Evolutionary conservation across 2,797 vertebrate species (phyloP), one percentile per base, ranked within the genome.

Genomic region (Melanotaenia nigrans): DNA sequence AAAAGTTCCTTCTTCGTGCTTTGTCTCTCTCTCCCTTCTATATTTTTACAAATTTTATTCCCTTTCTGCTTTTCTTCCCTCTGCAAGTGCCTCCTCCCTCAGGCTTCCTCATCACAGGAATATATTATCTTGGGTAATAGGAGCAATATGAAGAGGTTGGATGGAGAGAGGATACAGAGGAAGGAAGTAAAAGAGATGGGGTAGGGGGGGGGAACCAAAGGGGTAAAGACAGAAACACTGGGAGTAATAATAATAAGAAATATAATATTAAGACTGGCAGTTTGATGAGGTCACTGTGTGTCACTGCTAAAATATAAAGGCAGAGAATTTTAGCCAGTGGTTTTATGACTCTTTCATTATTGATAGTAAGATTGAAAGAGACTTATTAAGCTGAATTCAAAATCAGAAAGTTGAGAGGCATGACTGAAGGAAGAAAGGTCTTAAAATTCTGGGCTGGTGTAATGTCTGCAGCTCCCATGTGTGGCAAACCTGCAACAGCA

Each of bases 311-410:
- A 91, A 90, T 90, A 91, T 85, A 90, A 91, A 92, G 88, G 79
- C 87, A 77, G 68, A 81, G 85, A 83, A 88, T 89, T 89, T 88
- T 90, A 85, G 88, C 83, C 77, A 58, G 66, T 66, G 82, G 78
- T 86, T 90, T 92, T 92, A 92, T 92, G 90, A 92, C 61, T 83
- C 74, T 88, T 93, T 90, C 81, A 93, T 92, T 92, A 92, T 93
- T 93, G 83, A 93, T 92, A 85, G 77, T 82, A 81, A 68, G 87
- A 85, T 77, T 64, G 75, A 74, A 77, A 71, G 65, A 79, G 81
- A 75, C 83, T 89, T 92, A 91, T 92, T 89, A 89, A 84, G 89
- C 87, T 88, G 94, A 93, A 94, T 93, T 86, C 81, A 91, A 91
- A 95, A 94, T 93, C 91, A 90, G 84, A 92, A 90, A 86, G 88